phyloP scores from a whole-genome alignment of 2,888 invertebrate species.

The Branchipolynoe longqiensis region DNA sequence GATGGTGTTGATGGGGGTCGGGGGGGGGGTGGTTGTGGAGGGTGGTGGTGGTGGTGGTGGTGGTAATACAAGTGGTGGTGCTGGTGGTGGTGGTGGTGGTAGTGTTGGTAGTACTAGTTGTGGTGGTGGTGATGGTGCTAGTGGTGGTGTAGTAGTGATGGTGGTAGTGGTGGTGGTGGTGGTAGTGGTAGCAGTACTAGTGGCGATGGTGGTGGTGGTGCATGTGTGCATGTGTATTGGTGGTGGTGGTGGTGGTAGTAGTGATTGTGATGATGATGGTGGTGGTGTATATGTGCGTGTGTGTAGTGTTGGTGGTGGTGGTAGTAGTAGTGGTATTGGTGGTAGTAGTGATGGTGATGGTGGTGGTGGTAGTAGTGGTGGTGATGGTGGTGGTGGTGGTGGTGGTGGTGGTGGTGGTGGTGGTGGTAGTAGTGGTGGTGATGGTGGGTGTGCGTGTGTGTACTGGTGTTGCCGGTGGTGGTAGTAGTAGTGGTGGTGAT shows the following conservation, averaged over 20 bases:
- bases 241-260: neutral
- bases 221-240: neutral
- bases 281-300: neutral
- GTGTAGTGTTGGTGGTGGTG: neutral
- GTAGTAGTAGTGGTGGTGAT: neutral
- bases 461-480: constrained; percentile 11
- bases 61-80: too few species aligned
- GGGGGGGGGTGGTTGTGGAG: neutral
- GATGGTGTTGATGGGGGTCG: neutral
- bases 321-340: neutral
- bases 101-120: neutral
- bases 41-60: neutral
- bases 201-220: neutral
- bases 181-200: neutral
- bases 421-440: neutral
- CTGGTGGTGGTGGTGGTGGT: constrained; percentile 8
- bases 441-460: neutral
- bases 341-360: too few species aligned
- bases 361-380: neutral
- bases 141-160: neutral
- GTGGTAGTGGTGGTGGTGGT: neutral
- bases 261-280: neutral
- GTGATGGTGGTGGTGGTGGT: neutral
- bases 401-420: neutral
- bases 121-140: neutral